Conservation (phyloP, 2,888 invertebrate genomes). For the Stramonita haemastoma region DNA sequence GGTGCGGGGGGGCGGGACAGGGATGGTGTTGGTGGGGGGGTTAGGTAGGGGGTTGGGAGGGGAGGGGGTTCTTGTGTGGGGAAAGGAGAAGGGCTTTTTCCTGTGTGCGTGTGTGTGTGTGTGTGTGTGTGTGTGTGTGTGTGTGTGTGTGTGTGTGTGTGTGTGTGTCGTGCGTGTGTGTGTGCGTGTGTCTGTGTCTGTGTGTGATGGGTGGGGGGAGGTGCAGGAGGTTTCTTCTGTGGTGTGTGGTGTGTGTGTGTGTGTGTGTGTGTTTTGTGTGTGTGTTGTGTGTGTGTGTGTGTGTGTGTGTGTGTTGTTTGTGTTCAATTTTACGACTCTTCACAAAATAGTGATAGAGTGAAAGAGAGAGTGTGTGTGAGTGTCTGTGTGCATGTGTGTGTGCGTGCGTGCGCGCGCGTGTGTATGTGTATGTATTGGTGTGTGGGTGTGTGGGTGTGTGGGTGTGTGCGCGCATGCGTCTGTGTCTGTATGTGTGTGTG, state of each 20-base stretch:
- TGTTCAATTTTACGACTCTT: too few relatives aligned
- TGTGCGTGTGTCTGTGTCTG: neutral
- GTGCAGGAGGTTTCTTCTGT: too few relatives aligned
- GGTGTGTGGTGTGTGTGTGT: too few relatives aligned
- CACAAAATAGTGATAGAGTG: too few relatives aligned
- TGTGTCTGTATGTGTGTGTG: slow-evolving; percentile 13
- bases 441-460: neutral
- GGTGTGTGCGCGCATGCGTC: slow-evolving; percentile 1
- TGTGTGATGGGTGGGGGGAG: too few relatives aligned
- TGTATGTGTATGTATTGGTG: neutral
- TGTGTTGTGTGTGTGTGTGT: too few relatives aligned
- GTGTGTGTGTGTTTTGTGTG: too few relatives aligned
- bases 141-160: slow-evolving; percentile 12
- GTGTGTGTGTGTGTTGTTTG: too few relatives aligned
- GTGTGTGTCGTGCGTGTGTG: neutral
- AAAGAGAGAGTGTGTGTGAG: too few relatives aligned
- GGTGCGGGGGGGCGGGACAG: neutral
- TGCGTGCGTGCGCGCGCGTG: neutral
- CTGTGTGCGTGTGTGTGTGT: neutral
- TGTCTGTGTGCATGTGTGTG: neutral
- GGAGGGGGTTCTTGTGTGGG: neutral
- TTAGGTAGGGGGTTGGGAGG: neutral
- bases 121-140: neutral
- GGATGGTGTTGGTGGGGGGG: neutral
- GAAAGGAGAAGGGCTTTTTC: neutral